phyloP scores from a whole-genome alignment of 2,888 invertebrate species.

The Linyphia triangularis region DNA sequence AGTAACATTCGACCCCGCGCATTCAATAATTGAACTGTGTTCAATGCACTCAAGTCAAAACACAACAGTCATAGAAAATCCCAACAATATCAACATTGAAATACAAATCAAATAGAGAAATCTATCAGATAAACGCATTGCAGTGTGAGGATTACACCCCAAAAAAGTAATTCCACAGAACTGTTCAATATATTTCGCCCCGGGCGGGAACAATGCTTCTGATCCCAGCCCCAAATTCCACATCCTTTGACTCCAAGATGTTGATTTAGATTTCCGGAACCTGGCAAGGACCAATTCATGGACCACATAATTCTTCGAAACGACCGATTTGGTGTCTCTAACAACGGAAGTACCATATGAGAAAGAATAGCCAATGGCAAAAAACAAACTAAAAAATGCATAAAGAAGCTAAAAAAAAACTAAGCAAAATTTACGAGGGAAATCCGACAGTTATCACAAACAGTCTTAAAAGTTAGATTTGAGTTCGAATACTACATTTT shows the following conservation, averaged over 20 bases:
- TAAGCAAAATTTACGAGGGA: constrained; percentile 40
- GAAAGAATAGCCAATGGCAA: constrained; percentile 40
- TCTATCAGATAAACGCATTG: not conserved
- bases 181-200: not conserved
- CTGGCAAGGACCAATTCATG: constrained; percentile 41
- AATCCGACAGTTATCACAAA: constrained; percentile 49
- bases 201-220: constrained; percentile 23
- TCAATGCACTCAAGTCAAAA: too few relatives aligned
- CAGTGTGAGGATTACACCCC: not conserved
- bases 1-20: too few relatives aligned
- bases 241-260: constrained; percentile 37
- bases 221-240: constrained; percentile 26
- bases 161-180: not conserved
- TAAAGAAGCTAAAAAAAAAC: not conserved
- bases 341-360: not conserved
- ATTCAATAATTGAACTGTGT: too few relatives aligned
- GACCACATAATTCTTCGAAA: constrained; percentile 40
- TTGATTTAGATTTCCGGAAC: constrained; percentile 48
- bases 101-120: not conserved
- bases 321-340: constrained; percentile 31
- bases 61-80: too few relatives aligned
- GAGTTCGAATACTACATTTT: not conserved
- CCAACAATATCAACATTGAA: too few relatives aligned
- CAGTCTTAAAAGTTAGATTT: constrained; percentile 58
- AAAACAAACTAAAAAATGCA: constrained; percentile 39